Conservation (phyloP, 2,113 vertebrate genomes). For the Silurus glanis region DNA sequence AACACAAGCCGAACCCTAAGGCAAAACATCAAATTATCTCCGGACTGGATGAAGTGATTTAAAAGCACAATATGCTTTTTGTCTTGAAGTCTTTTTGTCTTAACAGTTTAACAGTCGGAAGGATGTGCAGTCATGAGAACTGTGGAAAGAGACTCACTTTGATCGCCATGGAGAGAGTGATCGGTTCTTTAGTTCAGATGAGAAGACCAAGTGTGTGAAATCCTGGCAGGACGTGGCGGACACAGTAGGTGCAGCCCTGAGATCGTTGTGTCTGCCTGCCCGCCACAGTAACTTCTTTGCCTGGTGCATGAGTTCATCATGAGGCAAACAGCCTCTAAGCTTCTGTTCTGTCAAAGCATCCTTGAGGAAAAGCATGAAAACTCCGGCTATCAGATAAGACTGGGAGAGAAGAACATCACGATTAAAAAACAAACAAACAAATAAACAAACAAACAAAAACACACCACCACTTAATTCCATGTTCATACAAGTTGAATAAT, state of each 20-base stretch:
- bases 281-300: slow-evolving; percentile 24
- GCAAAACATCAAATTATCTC: too few species aligned
- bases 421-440: background rate
- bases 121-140: background rate
- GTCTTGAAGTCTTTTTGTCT: too few species aligned
- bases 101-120: background rate
- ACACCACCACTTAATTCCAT: background rate
- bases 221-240: slow-evolving; percentile 54
- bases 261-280: background rate
- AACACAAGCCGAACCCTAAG: rapidly evolving
- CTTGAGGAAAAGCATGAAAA: slow-evolving; percentile 27
- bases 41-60: background rate
- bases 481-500: background rate
- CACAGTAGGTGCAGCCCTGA: background rate
- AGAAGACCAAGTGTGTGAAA: slow-evolving; percentile 35
- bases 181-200: slow-evolving; percentile 56
- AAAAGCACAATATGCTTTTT: background rate
- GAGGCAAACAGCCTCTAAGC: slow-evolving; percentile 43
- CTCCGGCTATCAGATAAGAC: slow-evolving; percentile 42
- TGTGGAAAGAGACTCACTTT: slow-evolving; percentile 53
- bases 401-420: slow-evolving; percentile 35
- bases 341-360: background rate
- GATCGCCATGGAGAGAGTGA: slow-evolving; percentile 86
- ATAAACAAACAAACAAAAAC: background rate
- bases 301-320: background rate